Conservation (phyloP, 2,888 invertebrate genomes). For the Plagodis dolabraria region DNA sequence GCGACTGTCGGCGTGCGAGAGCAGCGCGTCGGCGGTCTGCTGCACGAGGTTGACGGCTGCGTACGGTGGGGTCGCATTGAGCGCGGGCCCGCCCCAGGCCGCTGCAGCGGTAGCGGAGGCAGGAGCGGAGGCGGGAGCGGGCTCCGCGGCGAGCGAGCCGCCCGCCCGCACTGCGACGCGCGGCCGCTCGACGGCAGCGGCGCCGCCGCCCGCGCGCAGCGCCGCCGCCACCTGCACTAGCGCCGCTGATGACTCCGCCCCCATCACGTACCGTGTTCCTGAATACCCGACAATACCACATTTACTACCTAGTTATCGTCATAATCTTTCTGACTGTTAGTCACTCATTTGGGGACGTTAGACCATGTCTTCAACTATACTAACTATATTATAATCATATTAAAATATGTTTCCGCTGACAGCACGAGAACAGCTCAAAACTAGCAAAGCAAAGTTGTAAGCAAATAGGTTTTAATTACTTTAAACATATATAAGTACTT, state of each 20-base stretch:
- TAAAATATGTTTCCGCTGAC: too few relatives aligned
- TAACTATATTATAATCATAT: too few relatives aligned
- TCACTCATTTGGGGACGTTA: too few relatives aligned
- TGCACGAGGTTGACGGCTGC: conserved; percentile 88
- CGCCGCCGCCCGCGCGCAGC: conserved; percentile 41
- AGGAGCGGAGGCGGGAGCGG: conserved; percentile 27
- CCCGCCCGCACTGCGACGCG: conserved; percentile 33
- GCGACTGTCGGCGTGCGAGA: conserved; percentile 89
- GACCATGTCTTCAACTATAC: too few relatives aligned
- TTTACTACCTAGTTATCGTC: too few relatives aligned
- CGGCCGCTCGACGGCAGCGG: conserved; percentile 34
- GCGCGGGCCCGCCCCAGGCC: conserved; percentile 43
- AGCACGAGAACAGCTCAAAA: too few relatives aligned
- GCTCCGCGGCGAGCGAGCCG: conserved; percentile 42
- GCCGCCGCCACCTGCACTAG: conserved; percentile 54
- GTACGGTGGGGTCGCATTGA: conserved; percentile 62
- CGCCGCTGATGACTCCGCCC: conserved; percentile 62
- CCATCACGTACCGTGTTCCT: conserved; percentile 72
- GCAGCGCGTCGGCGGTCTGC: conserved; percentile 86
- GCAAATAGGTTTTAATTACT: too few relatives aligned
- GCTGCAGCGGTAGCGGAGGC: conserved; percentile 20
- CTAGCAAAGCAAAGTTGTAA: too few relatives aligned
- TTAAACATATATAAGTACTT: too few relatives aligned
- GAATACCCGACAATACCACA: conserved; percentile 2
- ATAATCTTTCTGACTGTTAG: too few relatives aligned